Conservation (phyloP, 2,888 invertebrate species). For the Bruchidius siliquastri region DNA sequence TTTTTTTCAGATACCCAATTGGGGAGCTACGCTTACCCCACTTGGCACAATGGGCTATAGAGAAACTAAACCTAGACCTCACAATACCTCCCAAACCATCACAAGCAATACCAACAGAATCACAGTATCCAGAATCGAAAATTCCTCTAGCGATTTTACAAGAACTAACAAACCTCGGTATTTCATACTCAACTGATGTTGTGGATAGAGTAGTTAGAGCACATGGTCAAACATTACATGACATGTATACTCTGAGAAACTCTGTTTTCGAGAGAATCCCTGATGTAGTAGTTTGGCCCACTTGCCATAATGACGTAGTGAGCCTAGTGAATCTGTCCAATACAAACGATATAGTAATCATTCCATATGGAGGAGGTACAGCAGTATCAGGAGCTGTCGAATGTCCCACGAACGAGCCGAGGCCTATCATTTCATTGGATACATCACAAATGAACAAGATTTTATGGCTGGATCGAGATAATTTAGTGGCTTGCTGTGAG, state of each 20-base stretch:
- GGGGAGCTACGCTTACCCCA: slow-evolving; percentile 69
- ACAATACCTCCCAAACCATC: slow-evolving; percentile 48
- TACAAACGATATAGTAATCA: slow-evolving; percentile 71
- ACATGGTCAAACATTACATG: slow-evolving; percentile 90
- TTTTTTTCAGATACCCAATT: slow-evolving; percentile 64
- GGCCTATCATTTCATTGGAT: slow-evolving; percentile 85
- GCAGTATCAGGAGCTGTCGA: slow-evolving; percentile 50
- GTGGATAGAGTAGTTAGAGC: slow-evolving; percentile 82
- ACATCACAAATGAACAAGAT: slow-evolving; percentile 95
- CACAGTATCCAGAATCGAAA: slow-evolving; percentile 62
- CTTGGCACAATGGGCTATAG: slow-evolving; percentile 75
- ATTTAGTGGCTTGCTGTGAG: slow-evolving; percentile 77
- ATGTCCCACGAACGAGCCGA: slow-evolving; percentile 72
- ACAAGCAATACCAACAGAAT: slow-evolving; percentile 51
- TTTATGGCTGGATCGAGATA: slow-evolving; percentile 86
- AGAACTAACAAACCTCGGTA: slow-evolving; percentile 52
- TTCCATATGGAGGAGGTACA: slow-evolving; percentile 72
- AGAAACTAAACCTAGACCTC: slow-evolving; percentile 66
- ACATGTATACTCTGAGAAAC: slow-evolving; percentile 73
- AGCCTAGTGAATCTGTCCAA: slow-evolving; percentile 73
- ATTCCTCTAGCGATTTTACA: slow-evolving; percentile 58
- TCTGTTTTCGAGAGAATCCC: slow-evolving; percentile 80
- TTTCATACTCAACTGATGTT: slow-evolving; percentile 61
- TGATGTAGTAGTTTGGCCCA: slow-evolving; percentile 92
- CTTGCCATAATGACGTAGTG: slow-evolving; percentile 78